Evolutionary conservation across 2,888 invertebrate species (phyloP).

Genomic region (Operophtera brumata): DNA sequence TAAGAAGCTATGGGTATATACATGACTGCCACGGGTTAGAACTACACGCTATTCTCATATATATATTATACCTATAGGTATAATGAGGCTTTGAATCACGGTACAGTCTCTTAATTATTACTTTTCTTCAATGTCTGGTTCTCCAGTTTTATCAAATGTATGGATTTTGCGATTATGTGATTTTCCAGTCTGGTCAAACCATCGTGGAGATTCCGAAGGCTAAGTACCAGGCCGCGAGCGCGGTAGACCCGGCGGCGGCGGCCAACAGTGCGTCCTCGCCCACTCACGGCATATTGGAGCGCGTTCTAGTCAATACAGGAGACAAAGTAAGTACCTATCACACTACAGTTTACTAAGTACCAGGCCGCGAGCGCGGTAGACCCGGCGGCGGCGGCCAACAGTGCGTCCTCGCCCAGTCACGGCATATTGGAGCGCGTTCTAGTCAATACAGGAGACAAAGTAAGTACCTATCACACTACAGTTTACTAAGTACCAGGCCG

Average conservation of each 20-base stretch:
- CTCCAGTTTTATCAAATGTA: too few relatives aligned
- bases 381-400: slow-evolving; percentile 55
- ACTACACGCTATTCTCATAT: too few relatives aligned
- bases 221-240: slow-evolving; percentile 74
- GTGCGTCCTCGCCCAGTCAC: slow-evolving; percentile 95
- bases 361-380: slow-evolving; percentile 70
- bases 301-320: slow-evolving; percentile 90
- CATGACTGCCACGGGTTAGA: too few relatives aligned
- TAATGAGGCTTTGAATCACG: too few relatives aligned
- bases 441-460: slow-evolving; percentile 88
- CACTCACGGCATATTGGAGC: slow-evolving; percentile 98
- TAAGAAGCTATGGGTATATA: too few relatives aligned
- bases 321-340: slow-evolving; percentile 71
- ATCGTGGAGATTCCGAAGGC: slow-evolving; percentile 82
- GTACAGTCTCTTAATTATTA: too few relatives aligned
- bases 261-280: slow-evolving; percentile 86
- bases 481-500: slow-evolving; percentile 81
- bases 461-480: slow-evolving; percentile 35
- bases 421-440: slow-evolving; percentile 95
- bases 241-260: slow-evolving; percentile 52
- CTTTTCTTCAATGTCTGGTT: too few relatives aligned
- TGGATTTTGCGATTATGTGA: not conserved
- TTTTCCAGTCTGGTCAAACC: slow-evolving; percentile 83
- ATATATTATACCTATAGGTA: too few relatives aligned
- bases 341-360: too few relatives aligned